Evolutionary conservation across 2,113 vertebrate genomes (phyloP), one percentile per base, ranked within the genome.

Genomic region (Chlorodrepanis virens): DNA sequence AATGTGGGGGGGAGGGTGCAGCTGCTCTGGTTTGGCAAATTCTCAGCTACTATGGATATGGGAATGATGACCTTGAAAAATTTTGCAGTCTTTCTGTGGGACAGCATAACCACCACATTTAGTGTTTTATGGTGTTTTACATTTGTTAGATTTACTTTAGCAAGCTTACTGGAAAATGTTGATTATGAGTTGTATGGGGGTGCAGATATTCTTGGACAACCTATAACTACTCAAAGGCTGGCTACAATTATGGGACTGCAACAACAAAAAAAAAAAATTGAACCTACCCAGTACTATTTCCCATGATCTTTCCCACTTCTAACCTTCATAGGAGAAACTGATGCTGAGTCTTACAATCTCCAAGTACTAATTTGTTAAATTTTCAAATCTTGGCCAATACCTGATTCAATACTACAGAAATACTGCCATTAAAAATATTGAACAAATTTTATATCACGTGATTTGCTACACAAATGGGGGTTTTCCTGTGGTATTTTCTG

Each of bases 1-100:
- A 69, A 60, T 39, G 4, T 2, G 5, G 19, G 19, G 24, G 9
- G 7, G 11, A 29, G 20, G 3, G 31, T 12, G 3, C 2, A 29
- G 25, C 65, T 39, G 2, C 37, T 63, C 14, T 56, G 21, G 11
- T 81, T 91, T 59, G 53, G 20, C 15, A 57, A 54, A 35, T 17
- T 71, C 7, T 50, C 10, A 40, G 11, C 22, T 60, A 23, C 17
- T 56, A 4, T 35, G 22, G 11, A 52, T 21, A 15, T 15, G 16
- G 29, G 9, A 53, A 53, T 42, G 18, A 63, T 28, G 21, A 19
- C 9, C 16, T 42, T 74, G 19, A 64, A 31, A 63, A 86, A 14
- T 45, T 64, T 33, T 60, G 13, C 4, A 35, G 1, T 44, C 33
- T 68, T 88, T 72, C 22, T 40, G 6, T 69, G 22, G 6, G 71